Conservation (phyloP, 1,140 invertebrate genomes). For the Heliconius eleuchia region DNA sequence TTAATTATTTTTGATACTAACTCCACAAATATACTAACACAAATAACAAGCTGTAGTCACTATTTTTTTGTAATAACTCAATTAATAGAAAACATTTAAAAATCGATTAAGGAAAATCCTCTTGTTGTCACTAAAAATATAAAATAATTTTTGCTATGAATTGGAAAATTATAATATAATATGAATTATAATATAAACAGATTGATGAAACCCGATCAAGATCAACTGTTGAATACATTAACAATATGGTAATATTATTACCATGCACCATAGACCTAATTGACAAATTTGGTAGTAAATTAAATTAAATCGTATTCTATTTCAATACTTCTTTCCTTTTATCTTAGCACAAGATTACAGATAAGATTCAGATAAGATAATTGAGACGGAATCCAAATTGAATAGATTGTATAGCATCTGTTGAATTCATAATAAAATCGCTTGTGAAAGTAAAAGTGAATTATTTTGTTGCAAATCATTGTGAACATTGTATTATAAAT, state of each 20-base stretch:
- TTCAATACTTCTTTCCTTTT: neutral
- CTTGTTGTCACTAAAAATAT: neutral
- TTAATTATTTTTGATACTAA: too few relatives aligned
- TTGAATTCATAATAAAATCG: neutral
- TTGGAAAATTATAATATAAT: neutral
- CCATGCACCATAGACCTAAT: neutral
- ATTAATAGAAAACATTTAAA: neutral
- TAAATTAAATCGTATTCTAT: too few relatives aligned
- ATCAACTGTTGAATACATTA: neutral
- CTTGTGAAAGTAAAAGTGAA: neutral
- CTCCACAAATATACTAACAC: too few relatives aligned
- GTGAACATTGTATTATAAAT: neutral
- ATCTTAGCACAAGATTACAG: neutral
- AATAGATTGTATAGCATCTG: neutral
- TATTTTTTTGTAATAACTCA: too few relatives aligned
- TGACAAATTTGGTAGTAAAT: neutral
- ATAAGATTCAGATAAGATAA: neutral
- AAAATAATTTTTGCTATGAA: too few relatives aligned
- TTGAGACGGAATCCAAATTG: neutral
- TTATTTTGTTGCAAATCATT: conserved; percentile 5
- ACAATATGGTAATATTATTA: neutral
- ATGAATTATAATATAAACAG: neutral
- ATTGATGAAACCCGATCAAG: neutral
- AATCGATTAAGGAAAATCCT: neutral
- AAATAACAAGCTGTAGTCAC: too few relatives aligned